Base-by-base conservation (phyloP, 1,140 invertebrate species). In the Linepithema humile region DNA sequence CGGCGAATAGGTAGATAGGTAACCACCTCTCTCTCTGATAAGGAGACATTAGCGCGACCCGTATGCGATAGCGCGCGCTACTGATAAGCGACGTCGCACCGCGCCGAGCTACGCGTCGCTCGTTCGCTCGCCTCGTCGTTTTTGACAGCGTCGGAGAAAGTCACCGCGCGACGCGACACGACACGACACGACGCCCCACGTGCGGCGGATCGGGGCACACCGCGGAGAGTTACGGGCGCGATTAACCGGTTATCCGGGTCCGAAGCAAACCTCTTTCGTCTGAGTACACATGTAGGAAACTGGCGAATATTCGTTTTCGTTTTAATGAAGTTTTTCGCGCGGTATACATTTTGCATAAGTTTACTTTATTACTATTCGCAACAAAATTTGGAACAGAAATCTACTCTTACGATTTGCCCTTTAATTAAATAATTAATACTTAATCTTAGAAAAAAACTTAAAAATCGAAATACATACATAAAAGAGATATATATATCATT, bases 21-120 rank as follows among this genome's bases (percentile, higher is more conserved):
- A 45, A 89, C 87, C 86, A 69, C 73, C 59, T 77, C 38, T 57
- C 35, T 57, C 64, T 86, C 91, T 92, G 93, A 94, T 94, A 94
- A 94, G 91, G 91, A 93, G 92, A 94, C 93, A 94, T 94, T 94
- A 94, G 93, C 93, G 93, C 93, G 93, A 93, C 93, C 93, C 93
- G 93, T 94, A 94, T 94, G 93, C 88, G 93, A 94, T 94, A 94
- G 87, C 88, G 86, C 84, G 88, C 62, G 74, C 84, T 80, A 59
- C 85, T 86, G 89, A 91, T 93, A 93, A 93, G 91, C 90, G 91
- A 89, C 85, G 73, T 84, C 88, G 88, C 88, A 87, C 70, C n/a
- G n/a, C n/a, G n/a, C n/a, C n/a, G n/a, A n/a, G 85, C 77, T 85
- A 85, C 85, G 88, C 86, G 82, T 88, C 69, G 85, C 43, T 45